Percentiles rank a stretch among this genome's conserved stretches.
Conservation (phyloP, 1,140 invertebrate species). For the Leptinotarsa defecta region DNA sequence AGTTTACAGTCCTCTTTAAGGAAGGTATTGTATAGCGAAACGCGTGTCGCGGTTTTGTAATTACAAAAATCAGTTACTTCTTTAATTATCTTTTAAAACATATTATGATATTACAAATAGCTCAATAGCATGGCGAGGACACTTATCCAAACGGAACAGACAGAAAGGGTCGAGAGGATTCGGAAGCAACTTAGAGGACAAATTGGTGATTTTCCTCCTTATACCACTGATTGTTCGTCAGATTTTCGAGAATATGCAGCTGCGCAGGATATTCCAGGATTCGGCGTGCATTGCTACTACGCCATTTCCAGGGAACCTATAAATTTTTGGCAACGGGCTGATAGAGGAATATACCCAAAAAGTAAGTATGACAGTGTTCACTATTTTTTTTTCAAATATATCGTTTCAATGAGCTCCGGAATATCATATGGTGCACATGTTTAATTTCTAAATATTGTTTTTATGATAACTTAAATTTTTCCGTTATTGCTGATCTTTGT, state of each 20-base stretch:
- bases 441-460: too few relatives aligned
- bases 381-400: neutral
- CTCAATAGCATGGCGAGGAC: slow-evolving; percentile 47
- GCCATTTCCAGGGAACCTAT: slow-evolving; percentile 55
- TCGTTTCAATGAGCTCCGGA: too few relatives aligned
- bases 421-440: too few relatives aligned
- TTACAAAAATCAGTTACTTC: too few relatives aligned
- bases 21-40: too few relatives aligned
- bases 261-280: slow-evolving; percentile 55
- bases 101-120: slow-evolving; percentile 25
- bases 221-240: slow-evolving; percentile 49
- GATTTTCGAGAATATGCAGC: slow-evolving; percentile 53
- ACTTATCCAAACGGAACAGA: slow-evolving; percentile 46
- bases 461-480: too few relatives aligned
- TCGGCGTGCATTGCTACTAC: slow-evolving; percentile 55
- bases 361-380: slow-evolving; percentile 22
- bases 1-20: too few relatives aligned
- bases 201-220: slow-evolving; percentile 43
- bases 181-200: slow-evolving; percentile 34
- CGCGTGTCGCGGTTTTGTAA: too few relatives aligned
- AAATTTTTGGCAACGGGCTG: slow-evolving; percentile 48
- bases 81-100: too few relatives aligned
- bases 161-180: slow-evolving; percentile 35
- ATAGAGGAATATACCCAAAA: slow-evolving; percentile 51
- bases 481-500: too few relatives aligned